Percentiles rank a stretch among this genome's conserved stretches.
Conservation (phyloP, 2,113 vertebrate genomes). For the Muntiacus muntjak region DNA sequence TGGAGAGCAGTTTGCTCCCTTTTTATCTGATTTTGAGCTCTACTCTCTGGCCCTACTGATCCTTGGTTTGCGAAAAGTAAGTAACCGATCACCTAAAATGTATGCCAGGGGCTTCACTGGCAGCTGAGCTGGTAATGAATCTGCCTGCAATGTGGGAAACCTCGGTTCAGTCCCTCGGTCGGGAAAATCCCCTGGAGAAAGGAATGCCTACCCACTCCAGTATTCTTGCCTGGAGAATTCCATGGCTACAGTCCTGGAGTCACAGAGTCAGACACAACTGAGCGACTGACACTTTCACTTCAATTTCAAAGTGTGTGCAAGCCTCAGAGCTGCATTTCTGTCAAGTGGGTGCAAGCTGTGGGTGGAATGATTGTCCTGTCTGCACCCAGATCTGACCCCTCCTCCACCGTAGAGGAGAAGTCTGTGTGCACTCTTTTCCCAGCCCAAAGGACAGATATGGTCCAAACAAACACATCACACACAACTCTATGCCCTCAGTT, state of each 20-base stretch:
- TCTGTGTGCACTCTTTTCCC: neutral
- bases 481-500: neutral
- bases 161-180: rapidly evolving
- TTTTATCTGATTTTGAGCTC: neutral
- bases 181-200: neutral
- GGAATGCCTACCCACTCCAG: neutral
- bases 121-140: neutral
- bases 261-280: neutral
- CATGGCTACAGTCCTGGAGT: neutral
- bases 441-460: neutral
- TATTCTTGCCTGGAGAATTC: neutral
- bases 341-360: too few relatives aligned
- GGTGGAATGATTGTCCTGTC: neutral
- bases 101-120: neutral
- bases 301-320: neutral
- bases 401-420: too few relatives aligned
- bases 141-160: neutral
- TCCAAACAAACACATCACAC: neutral
- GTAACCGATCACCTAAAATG: neutral
- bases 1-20: neutral
- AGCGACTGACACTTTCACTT: neutral
- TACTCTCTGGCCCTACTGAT: neutral
- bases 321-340: neutral
- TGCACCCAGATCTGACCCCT: neutral
- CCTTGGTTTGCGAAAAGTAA: neutral